A percentile compares a stretch with the other conserved stretches of the same genome.
Evolutionary conservation across 2,113 vertebrate species (phyloP).

Genomic region (Jacana jacana): DNA sequence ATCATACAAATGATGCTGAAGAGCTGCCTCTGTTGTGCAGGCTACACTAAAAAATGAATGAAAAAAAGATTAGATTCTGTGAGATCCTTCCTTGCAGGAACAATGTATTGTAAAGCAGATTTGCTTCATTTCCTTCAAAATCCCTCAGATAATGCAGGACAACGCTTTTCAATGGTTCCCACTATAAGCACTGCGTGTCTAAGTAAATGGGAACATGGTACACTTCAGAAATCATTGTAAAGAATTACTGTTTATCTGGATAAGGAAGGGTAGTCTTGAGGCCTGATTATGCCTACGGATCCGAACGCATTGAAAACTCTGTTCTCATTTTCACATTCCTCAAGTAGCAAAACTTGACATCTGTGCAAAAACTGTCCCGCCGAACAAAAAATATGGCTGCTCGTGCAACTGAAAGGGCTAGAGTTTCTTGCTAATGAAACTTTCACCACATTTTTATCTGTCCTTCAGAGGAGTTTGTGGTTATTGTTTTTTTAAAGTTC

Average conservation of each 20-base stretch:
- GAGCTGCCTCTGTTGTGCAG: slow-evolving; percentile 29
- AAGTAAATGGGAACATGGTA: slow-evolving; percentile 62
- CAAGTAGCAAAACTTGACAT: slow-evolving; percentile 59
- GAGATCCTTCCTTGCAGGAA: slow-evolving; percentile 51
- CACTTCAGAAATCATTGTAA: slow-evolving; percentile 63
- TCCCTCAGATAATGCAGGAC: slow-evolving; percentile 45
- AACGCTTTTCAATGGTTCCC: slow-evolving; percentile 29
- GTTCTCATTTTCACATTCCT: slow-evolving; percentile 53
- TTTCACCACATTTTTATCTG: slow-evolving; percentile 43
- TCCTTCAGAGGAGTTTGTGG: slow-evolving; percentile 23
- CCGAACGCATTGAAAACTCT: slow-evolving; percentile 26
- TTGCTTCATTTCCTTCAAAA: slow-evolving; percentile 67
- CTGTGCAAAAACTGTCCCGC: slow-evolving; percentile 43
- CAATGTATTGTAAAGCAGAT: slow-evolving; percentile 61
- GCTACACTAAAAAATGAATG: slow-evolving; percentile 57
- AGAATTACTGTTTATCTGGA: slow-evolving; percentile 65
- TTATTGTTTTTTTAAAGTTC: slow-evolving; percentile 64
- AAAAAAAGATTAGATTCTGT: slow-evolving; percentile 66
- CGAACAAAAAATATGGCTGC: slow-evolving; percentile 61
- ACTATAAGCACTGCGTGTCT: slow-evolving; percentile 28
- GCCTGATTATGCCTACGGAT: slow-evolving; percentile 49
- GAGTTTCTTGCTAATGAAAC: slow-evolving; percentile 35
- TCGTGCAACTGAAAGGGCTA: background rate
- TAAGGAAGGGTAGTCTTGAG: slow-evolving; percentile 50
- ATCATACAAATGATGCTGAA: slow-evolving; percentile 55